Conservation (phyloP, 2,797 vertebrate genomes). For the Sebastes minor region DNA sequence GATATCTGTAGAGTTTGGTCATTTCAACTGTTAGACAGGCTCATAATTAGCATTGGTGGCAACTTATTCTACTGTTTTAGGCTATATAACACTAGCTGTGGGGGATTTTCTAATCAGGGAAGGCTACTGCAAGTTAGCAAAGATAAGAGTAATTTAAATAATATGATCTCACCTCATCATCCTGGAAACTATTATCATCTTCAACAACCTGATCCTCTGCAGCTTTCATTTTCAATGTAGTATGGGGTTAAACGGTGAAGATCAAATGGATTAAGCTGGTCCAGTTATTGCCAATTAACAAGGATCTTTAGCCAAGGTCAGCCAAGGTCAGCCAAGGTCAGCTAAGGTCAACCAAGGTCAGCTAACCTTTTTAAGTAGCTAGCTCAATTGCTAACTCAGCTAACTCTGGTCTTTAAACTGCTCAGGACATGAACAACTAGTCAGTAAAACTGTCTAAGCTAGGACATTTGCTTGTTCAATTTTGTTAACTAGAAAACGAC, state of each 20-base stretch:
- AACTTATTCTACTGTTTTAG: not conserved
- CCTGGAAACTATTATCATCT: constrained; percentile 86
- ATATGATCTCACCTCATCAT: constrained; percentile 88
- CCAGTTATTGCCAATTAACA: not conserved
- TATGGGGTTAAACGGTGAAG: not conserved
- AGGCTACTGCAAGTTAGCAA: not conserved
- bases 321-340: no score
- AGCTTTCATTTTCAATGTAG: constrained; percentile 80
- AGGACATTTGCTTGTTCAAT: rapidly evolving
- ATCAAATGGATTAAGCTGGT: not conserved
- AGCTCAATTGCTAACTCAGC: not conserved
- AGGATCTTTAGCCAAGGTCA: not conserved
- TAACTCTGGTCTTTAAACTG: not conserved
- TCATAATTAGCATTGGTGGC: not conserved
- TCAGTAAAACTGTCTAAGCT: not conserved
- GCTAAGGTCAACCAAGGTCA: not conserved
- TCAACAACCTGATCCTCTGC: constrained; percentile 91
- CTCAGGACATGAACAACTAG: not conserved
- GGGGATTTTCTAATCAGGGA: not conserved
- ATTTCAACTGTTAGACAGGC: not conserved
- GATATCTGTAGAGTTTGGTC: not conserved
- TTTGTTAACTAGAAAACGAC: not conserved
- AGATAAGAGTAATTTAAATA: not conserved
- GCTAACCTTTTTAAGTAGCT: not conserved
- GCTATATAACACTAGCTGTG: not conserved